Percentiles rank a stretch among this genome's conserved stretches.
These are phyloP conservation scores for Eurois occulta DNA, from an alignment of 2,888 invertebrate species.

Conservation along the genomic window DNA sequence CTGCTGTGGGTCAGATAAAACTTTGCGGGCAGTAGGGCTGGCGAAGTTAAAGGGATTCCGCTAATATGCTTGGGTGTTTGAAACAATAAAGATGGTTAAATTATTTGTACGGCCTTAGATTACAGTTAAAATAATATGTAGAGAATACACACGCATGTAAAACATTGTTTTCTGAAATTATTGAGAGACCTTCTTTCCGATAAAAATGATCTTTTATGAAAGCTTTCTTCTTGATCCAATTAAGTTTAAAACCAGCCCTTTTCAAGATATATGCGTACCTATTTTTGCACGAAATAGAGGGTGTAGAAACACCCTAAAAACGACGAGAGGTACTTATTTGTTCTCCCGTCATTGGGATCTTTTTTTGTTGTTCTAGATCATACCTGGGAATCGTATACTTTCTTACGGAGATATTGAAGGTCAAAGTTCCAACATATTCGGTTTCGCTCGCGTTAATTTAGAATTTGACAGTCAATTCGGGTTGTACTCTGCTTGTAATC, in stretches of 20 bases:
- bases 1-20: conserved; percentile 83
- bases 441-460: no score
- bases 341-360: no score
- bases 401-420: no score
- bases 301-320: no score
- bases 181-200: not conserved
- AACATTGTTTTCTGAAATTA: not conserved
- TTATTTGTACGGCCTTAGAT: conserved; percentile 17
- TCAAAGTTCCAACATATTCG: no score
- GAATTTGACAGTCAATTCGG: no score
- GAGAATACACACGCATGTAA: not conserved
- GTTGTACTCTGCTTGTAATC: no score
- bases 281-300: no score
- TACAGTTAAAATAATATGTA: not conserved
- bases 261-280: not conserved
- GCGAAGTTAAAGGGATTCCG: conserved; percentile 33
- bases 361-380: no score
- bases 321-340: no score
- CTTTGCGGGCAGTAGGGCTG: conserved; percentile 76
- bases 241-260: not conserved
- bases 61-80: conserved; percentile 23
- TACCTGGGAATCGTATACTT: no score
- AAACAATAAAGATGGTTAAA: conserved; percentile 17
- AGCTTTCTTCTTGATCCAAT: not conserved
- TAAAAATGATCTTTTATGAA: not conserved